Evolutionary conservation across 2,888 invertebrate genomes (phyloP).

Genomic region (Calliopum simillimum): DNA sequence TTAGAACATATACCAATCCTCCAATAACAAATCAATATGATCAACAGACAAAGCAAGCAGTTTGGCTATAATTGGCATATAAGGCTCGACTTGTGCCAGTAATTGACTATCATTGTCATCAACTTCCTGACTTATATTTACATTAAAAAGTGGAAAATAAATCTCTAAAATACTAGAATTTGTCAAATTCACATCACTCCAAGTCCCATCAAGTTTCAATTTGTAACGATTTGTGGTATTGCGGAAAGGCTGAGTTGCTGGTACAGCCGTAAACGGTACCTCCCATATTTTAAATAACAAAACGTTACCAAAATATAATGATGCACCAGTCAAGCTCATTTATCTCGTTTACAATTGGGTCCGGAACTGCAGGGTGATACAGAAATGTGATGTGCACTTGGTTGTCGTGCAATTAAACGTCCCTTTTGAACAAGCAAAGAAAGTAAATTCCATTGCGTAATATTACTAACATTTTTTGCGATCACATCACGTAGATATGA

Average conservation of each 20-base stretch:
- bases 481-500: conserved; percentile 81
- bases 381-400: conserved; percentile 74
- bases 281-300: conserved; percentile 87
- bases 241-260: conserved; percentile 69
- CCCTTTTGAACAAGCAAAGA: conserved; percentile 78
- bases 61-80: conserved; percentile 82
- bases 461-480: conserved; percentile 72
- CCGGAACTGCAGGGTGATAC: conserved; percentile 98
- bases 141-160: conserved; percentile 75
- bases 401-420: conserved; percentile 71
- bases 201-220: conserved; percentile 84
- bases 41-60: conserved; percentile 90
- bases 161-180: conserved; percentile 89
- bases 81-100: conserved; percentile 73
- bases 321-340: conserved; percentile 95
- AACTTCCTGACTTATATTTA: conserved; percentile 71
- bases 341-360: conserved; percentile 92
- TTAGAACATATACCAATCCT: conserved; percentile 99
- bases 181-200: conserved; percentile 85
- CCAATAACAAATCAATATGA: conserved; percentile 94
- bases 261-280: conserved; percentile 71
- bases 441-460: conserved; percentile 83
- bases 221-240: conserved; percentile 73
- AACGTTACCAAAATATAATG: conserved; percentile 85
- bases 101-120: conserved; percentile 67